Base-by-base conservation (phyloP, 2,113 vertebrate genomes). In the Perca flavescens region DNA sequence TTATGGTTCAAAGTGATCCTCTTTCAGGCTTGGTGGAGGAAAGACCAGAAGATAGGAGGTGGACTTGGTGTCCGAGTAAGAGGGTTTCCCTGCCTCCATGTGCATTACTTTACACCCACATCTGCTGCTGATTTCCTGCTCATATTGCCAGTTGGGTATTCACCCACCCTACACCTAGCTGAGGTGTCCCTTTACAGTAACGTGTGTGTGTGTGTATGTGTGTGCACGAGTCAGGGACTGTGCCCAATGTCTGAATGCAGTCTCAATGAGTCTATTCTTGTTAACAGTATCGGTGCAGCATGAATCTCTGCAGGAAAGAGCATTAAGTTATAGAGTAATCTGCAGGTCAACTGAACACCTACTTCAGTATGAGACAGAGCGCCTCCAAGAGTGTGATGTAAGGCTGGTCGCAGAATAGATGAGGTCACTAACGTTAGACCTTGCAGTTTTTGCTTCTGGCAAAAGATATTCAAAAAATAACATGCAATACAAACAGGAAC, bases 51-150 rank as follows among this genome's bases (percentile, higher is more conserved):
- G 40, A 74, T 54, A 68, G 64, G 80, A 81, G 85, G 84, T 80
- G 76, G 65, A 86, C 47, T 75, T 3, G 14, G 75, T 69, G 83
- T 82, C 78, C 58, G 12, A 74, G 75, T 54, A 61, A 73, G 22
- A 82, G 49, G 77, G 84, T 53, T 74, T 79, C 76, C 75, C 82
- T 86, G 78, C 62, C 69, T 77, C 79, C 77, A 83, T 77, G 63
- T 77, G 71, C 66, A 77, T 65, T 25, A 65, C 74, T 85, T 90
- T 82, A 88, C 80, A 87, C 75, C 79, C 80, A 93, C 91, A 94
- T 94, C 91, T 94, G 93, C 87, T 88, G 81, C 80, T 83, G 46
- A 94, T 94, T 94, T 93, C 89, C 90, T 90, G 77, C 76, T 81
- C 76, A 74, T 74, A 88, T 90, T 86, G 86, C 77, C 72, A 70